phyloP scores from a whole-genome alignment of 1,140 invertebrate species.

The Euglossa dilemma region DNA sequence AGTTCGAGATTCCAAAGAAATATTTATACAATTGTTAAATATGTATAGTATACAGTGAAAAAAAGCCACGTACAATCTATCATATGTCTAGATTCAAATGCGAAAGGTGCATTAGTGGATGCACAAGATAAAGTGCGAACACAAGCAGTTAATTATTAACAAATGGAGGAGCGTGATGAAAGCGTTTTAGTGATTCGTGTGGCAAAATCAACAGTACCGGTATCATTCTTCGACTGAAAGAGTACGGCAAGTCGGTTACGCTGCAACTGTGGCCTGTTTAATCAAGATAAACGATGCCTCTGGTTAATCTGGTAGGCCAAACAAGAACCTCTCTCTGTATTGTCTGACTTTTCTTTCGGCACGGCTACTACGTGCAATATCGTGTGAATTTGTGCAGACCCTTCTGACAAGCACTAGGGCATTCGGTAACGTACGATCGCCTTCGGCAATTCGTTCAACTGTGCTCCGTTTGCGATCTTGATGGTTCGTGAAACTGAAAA shows the following conservation, averaged over 20 bases:
- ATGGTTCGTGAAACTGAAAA: conserved; percentile 57
- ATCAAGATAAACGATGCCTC: conserved; percentile 13
- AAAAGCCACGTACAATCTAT: not conserved
- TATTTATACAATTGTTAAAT: not conserved
- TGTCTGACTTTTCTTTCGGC: conserved; percentile 26
- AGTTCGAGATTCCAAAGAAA: not conserved
- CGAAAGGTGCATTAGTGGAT: not conserved
- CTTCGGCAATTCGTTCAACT: conserved; percentile 48
- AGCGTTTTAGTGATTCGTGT: conserved; percentile 18
- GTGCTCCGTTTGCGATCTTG: conserved; percentile 49
- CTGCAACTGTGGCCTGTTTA: conserved; percentile 8
- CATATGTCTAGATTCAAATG: not conserved
- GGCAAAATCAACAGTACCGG: conserved; percentile 42
- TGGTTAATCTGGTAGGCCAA: not conserved
- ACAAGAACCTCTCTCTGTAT: not conserved
- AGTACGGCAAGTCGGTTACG: conserved; percentile 11
- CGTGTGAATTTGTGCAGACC: conserved; percentile 20
- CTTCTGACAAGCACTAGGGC: conserved; percentile 19
- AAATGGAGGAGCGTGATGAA: not conserved
- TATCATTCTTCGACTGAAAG: conserved; percentile 24
- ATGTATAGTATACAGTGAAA: not conserved
- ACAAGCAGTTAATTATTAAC: not conserved
- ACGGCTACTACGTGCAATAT: conserved; percentile 18
- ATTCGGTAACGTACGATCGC: conserved; percentile 42
- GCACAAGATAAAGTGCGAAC: not conserved